Evolutionary conservation across 2,797 vertebrate species (phyloP).

Genomic region (Clarias pachynema): DNA sequence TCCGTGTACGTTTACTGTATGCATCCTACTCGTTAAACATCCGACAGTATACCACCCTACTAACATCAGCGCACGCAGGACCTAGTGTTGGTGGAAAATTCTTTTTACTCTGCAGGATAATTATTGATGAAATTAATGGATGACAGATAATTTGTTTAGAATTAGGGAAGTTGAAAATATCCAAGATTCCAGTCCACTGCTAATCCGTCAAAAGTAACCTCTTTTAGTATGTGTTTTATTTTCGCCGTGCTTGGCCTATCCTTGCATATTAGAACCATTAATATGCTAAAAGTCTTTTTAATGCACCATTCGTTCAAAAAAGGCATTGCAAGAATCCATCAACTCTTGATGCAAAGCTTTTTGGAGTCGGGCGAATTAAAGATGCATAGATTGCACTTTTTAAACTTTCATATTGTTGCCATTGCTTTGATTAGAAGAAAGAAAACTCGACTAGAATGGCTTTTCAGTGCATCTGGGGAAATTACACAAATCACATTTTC

Average conservation of each 20-base stretch:
- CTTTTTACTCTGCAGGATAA: not conserved
- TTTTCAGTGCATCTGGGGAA: constrained; percentile 44
- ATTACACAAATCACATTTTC: constrained; percentile 50
- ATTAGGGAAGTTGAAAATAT: not conserved
- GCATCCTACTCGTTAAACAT: not conserved
- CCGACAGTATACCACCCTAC: not conserved
- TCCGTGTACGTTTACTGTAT: not conserved
- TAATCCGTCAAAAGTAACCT: not conserved
- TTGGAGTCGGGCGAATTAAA: constrained; percentile 46
- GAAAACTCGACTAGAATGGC: constrained; percentile 39
- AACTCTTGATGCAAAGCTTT: constrained; percentile 37
- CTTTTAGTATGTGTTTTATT: not conserved
- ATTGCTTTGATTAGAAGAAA: constrained; percentile 53
- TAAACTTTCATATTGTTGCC: constrained; percentile 49
- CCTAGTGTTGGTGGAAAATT: not conserved
- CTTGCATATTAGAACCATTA: constrained; percentile 41
- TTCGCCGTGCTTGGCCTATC: constrained; percentile 18
- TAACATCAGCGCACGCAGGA: not conserved
- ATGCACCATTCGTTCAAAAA: constrained; percentile 40
- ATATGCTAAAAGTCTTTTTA: constrained; percentile 44
- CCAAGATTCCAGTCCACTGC: not conserved
- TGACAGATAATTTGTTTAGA: not conserved
- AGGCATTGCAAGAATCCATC: constrained; percentile 14
- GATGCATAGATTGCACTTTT: constrained; percentile 52
- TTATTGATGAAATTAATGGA: not conserved